phyloP scores from a whole-genome alignment of 2,888 invertebrate species.

The Horisme vitalbata region DNA sequence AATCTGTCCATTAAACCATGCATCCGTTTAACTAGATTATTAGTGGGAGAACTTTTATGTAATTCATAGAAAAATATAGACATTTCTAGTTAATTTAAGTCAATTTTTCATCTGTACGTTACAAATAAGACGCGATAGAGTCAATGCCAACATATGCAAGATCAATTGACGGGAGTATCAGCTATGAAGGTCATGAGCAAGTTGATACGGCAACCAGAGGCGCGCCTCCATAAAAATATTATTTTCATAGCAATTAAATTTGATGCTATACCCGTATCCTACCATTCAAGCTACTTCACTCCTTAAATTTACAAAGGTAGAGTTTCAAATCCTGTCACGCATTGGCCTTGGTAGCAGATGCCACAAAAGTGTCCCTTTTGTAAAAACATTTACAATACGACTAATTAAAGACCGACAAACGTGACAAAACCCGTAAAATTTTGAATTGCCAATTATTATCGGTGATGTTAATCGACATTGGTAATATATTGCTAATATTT shows the following conservation, averaged over 20 bases:
- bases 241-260: slow-evolving; percentile 71
- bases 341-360: slow-evolving; percentile 37
- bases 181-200: slow-evolving; percentile 60
- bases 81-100: background rate
- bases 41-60: background rate
- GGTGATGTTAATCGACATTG: slow-evolving; percentile 37
- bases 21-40: slow-evolving; percentile 13
- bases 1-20: slow-evolving; percentile 39
- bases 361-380: slow-evolving; percentile 48
- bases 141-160: slow-evolving; percentile 8
- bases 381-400: slow-evolving; percentile 67
- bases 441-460: slow-evolving; percentile 50
- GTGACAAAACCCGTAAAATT: slow-evolving; percentile 54
- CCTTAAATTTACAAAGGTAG: slow-evolving; percentile 36
- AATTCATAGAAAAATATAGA: background rate
- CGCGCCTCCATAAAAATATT: slow-evolving; percentile 51
- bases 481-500: slow-evolving; percentile 46
- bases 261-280: slow-evolving; percentile 59
- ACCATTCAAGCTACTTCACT: slow-evolving; percentile 44
- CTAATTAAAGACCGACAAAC: slow-evolving; percentile 63
- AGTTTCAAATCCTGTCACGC: slow-evolving; percentile 42
- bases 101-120: background rate
- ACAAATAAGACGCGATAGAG: slow-evolving; percentile 1
- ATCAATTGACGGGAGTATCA: slow-evolving; percentile 26
- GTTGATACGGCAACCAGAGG: slow-evolving; percentile 62